Base-by-base conservation (phyloP, 2,888 invertebrate species). In the Trachelus tabidus region DNA sequence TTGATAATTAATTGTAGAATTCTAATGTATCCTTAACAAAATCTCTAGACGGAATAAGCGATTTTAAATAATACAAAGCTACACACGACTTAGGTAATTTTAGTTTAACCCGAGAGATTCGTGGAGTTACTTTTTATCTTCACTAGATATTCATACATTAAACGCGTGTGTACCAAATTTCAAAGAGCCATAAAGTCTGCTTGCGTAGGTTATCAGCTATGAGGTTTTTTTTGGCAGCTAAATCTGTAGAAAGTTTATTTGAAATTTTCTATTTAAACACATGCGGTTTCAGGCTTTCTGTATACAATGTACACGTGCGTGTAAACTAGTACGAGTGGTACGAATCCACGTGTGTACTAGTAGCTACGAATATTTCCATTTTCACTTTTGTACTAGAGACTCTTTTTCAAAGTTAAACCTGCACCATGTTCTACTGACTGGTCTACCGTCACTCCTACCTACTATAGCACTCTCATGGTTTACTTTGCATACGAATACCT, bases 401-500 rank as follows among this genome's bases (percentile, higher is more conserved):
- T 56, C 15, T 56, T 56, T 56, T 56, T 23, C 23, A 9, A 56
- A 6, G 23, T 56, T 23, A 23, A 56, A 56, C 23, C 56, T 56
- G 9, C 23, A 23, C 56, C 23, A 23, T 15, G 23, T 23, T 56
- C 56, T 56, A 9, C 56, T 23, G 23, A 6, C 56, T 56, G 23
- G 23, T 56, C 23, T 56, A 6, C 56, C 56, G 2, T 56, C 23
- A 23, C 9, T 23, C 9, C 15, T 56, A 56, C 9, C 56, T 9
- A 23, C 56, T 23, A 56, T 56, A 56, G 23, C 56, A 23, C 23
- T 23, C 68, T 75, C 56, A 37, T 75, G 82, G 73, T 82, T 79
- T 80, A 80, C 79, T 82, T 83, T 81, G 84, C 84, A 83, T 84
- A 80, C 79, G 81, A 83, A 85, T 83, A 79, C 78, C 79, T 75